A percentile compares a stretch with the other conserved stretches of the same genome.
Conservation (phyloP, 1,140 invertebrate genomes). For the Pinna nobilis region DNA sequence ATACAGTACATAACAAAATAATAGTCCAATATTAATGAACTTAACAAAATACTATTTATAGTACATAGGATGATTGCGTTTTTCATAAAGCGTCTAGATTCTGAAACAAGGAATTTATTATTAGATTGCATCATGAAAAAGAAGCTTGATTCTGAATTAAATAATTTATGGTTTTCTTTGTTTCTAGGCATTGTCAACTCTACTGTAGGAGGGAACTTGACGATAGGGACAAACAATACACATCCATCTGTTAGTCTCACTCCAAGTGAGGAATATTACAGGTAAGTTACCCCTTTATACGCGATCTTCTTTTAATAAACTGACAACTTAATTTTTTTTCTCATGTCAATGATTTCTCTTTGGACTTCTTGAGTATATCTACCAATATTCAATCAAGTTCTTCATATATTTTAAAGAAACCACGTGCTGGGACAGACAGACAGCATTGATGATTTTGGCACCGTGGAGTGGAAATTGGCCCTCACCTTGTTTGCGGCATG, state of each 20-base stretch:
- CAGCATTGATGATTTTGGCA: conserved; percentile 85
- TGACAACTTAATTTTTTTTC: too few species aligned
- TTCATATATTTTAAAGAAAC: conserved; percentile 77
- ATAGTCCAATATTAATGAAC: too few species aligned
- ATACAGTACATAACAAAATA: too few species aligned
- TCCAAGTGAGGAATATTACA: conserved; percentile 55
- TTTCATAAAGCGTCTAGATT: too few species aligned
- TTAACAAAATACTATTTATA: too few species aligned
- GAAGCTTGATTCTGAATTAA: too few species aligned
- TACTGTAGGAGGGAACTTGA: neutral
- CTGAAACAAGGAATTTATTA: too few species aligned
- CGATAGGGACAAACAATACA: neutral
- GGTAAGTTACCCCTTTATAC: conserved; percentile 11
- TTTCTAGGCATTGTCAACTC: neutral
- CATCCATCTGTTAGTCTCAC: neutral
- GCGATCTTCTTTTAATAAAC: neutral
- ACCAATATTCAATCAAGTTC: neutral
- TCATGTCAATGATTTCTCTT: too few species aligned
- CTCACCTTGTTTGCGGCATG: conserved; percentile 69
- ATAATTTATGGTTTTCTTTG: too few species aligned
- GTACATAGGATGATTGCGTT: too few species aligned
- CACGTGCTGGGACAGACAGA: conserved; percentile 84
- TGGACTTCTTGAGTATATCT: neutral
- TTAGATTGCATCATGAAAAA: too few species aligned
- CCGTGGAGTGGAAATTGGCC: conserved; percentile 80